Percentiles rank a stretch among this genome's conserved stretches.
phyloP scores from a whole-genome alignment of 1,140 invertebrate genomes.

The Pissodes strobi region DNA sequence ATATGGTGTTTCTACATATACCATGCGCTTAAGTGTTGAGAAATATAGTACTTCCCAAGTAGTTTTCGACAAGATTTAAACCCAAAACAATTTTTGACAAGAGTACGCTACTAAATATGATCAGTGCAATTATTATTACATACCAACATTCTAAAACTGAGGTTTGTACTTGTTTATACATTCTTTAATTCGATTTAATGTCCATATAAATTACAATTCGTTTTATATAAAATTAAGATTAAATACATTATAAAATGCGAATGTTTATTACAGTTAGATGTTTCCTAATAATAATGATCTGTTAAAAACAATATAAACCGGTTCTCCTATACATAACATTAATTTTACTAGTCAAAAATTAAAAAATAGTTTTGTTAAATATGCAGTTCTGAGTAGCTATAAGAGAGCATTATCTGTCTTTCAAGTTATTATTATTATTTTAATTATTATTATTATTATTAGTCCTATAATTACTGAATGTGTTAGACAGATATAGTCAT shows the following conservation, averaged over 20 bases:
- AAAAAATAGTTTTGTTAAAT: neutral
- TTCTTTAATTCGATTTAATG: constrained; percentile 29
- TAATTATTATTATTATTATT: too few relatives aligned
- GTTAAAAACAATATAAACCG: constrained; percentile 26
- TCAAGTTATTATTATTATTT: neutral
- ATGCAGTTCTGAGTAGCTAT: neutral
- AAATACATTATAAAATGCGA: constrained; percentile 20
- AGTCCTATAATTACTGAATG: too few relatives aligned
- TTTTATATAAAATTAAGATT: constrained; percentile 33
- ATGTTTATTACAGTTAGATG: constrained; percentile 17
- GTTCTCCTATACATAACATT: constrained; percentile 25
- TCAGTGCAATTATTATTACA: constrained; percentile 18
- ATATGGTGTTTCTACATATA: too few relatives aligned
- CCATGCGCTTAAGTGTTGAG: too few relatives aligned
- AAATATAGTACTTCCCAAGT: too few relatives aligned
- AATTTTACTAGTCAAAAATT: constrained; percentile 17
- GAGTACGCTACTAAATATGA: constrained; percentile 18
- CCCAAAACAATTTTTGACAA: neutral
- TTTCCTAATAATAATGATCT: constrained; percentile 16
- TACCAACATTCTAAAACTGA: constrained; percentile 33
- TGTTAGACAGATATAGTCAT: too few relatives aligned
- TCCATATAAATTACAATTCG: constrained; percentile 31
- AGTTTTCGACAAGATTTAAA: too few relatives aligned
- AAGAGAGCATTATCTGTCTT: neutral
- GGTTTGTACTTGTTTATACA: constrained; percentile 35